phyloP scores from a whole-genome alignment of 1,140 invertebrate genomes.

The roundworm (Caenorhabditis elegans) region WBcel235 BX284606.5:8364001-8364500 shows the following conservation, averaged over 20 bases:
- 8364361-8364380: not conserved
- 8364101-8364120: not conserved
- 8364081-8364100: not conserved
- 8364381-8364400: conserved; percentile 31
- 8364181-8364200: not conserved
- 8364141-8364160: not conserved
- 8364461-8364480: no score
- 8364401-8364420: not conserved
- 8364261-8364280: not conserved
- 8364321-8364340: conserved; percentile 30
- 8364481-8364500: no score
- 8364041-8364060: not conserved
- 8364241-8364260: conserved; percentile 1
- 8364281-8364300: not conserved
- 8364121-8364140: not conserved
- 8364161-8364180: no score
- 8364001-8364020: not conserved
- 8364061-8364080: not conserved
- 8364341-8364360: conserved; percentile 29
- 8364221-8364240: conserved; percentile 4
- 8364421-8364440: conserved; percentile 2
- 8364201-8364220: not conserved
- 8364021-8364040: conserved; percentile 16
- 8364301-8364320: conserved; percentile 18
- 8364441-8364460: not conserved